Evolutionary conservation across 2,888 invertebrate species (phyloP).

Genomic region (Liopterus haemorrhoidalis): DNA sequence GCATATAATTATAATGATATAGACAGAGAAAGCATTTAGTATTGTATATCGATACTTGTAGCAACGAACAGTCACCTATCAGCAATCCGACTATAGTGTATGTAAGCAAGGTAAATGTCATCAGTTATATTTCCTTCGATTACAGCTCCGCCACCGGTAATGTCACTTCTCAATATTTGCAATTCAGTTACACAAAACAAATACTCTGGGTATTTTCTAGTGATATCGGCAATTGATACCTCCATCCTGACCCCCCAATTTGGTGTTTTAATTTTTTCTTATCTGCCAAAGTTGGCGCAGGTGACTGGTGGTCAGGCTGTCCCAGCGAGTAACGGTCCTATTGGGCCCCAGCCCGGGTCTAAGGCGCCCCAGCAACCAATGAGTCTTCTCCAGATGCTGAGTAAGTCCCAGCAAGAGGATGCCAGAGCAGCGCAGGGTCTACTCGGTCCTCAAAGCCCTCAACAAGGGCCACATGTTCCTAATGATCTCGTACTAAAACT

Average conservation of each 20-base stretch:
- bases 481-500: slow-evolving; percentile 48
- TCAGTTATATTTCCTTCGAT: background rate
- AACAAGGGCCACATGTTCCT: slow-evolving; percentile 33
- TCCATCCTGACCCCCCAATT: too few relatives aligned
- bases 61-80: too few relatives aligned
- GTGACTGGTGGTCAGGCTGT: slow-evolving; percentile 62
- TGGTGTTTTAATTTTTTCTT: background rate
- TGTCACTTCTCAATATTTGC: background rate
- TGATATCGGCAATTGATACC: too few relatives aligned
- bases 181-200: slow-evolving; percentile 6
- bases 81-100: too few relatives aligned
- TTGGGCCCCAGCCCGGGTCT: slow-evolving; percentile 40
- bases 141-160: background rate
- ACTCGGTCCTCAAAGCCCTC: slow-evolving; percentile 13
- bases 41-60: too few relatives aligned
- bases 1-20: too few relatives aligned
- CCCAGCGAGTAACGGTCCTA: slow-evolving; percentile 51
- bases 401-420: slow-evolving; percentile 29
- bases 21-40: too few relatives aligned
- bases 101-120: too few relatives aligned
- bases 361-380: slow-evolving; percentile 47
- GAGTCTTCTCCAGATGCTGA: slow-evolving; percentile 46
- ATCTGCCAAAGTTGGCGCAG: slow-evolving; percentile 55
- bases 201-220: background rate
- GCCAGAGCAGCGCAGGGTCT: slow-evolving; percentile 17